Evolutionary conservation across 2,113 vertebrate species (phyloP).

Genomic region (Coreoperca whiteheadi): DNA sequence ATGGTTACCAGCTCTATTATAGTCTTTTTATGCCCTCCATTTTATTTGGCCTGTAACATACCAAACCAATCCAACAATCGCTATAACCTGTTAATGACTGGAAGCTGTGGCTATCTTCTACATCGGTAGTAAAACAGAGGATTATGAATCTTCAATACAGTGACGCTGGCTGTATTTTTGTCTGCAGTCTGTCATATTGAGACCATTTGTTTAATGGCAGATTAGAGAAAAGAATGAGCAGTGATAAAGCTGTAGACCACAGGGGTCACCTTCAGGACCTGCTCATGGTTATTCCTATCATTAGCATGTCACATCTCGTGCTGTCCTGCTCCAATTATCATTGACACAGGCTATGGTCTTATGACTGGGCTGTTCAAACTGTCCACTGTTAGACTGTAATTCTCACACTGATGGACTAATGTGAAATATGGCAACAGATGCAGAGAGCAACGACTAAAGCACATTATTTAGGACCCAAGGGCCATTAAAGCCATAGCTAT

Average conservation of each 20-base stretch:
- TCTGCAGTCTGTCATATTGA: conserved; percentile 51
- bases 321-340: conserved; percentile 61
- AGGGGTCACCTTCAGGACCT: conserved; percentile 79
- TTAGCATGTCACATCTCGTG: conserved; percentile 62
- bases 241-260: conserved; percentile 62
- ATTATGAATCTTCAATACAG: conserved; percentile 24
- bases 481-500: conserved; percentile 68
- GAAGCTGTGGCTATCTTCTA: conserved; percentile 17
- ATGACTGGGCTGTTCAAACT: conserved; percentile 58
- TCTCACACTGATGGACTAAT: conserved; percentile 73
- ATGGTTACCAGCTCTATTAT: too few relatives aligned
- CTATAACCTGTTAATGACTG: conserved; percentile 40
- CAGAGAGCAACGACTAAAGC: conserved; percentile 61
- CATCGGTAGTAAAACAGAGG: conserved; percentile 40
- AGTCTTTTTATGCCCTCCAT: conserved; percentile 7
- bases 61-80: neutral
- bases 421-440: conserved; percentile 79
- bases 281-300: conserved; percentile 69
- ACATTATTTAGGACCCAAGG: conserved; percentile 71
- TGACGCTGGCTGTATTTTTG: conserved; percentile 16
- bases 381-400: conserved; percentile 63
- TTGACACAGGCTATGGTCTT: conserved; percentile 62
- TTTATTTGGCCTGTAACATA: conserved; percentile 31
- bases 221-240: conserved; percentile 65
- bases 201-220: conserved; percentile 71